Conservation (phyloP, 2,113 vertebrate genomes). For the Albula goreensis region DNA sequence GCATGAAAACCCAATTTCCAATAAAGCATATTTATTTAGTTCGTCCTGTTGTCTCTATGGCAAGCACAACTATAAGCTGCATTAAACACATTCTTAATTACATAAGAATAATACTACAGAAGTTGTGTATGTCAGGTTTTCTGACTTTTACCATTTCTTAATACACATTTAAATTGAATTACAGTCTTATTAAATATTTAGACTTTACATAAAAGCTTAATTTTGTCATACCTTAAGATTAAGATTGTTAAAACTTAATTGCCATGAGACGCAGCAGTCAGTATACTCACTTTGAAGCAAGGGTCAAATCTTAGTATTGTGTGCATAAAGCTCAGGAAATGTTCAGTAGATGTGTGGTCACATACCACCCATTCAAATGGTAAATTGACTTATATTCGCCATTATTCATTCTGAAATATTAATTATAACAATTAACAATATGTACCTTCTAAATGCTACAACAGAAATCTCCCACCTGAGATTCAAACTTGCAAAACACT, state of each 20-base stretch:
- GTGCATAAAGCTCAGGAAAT: not conserved
- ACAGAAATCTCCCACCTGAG: not conserved
- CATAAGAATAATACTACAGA: too few species aligned
- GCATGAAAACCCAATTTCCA: not conserved
- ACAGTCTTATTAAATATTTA: not conserved
- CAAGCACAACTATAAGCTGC: not conserved
- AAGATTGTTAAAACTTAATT: not conserved
- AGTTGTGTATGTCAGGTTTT: too few species aligned
- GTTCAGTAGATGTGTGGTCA: not conserved
- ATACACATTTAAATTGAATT: too few species aligned
- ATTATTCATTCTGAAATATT: not conserved
- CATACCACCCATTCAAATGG: not conserved
- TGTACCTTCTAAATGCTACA: not conserved
- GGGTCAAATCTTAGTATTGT: not conserved
- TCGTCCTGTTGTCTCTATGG: not conserved
- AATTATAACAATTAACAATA: not conserved
- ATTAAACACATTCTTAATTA: not conserved
- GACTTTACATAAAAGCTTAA: not conserved
- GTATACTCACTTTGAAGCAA: not conserved
- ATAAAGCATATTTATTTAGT: not conserved
- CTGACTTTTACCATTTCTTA: too few species aligned
- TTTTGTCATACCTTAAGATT: not conserved
- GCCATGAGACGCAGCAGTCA: not conserved
- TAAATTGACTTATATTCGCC: not conserved
- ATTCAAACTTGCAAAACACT: not conserved